Percentiles rank a stretch among this genome's conserved stretches.
Conservation (phyloP, 2,113 vertebrate genomes). For the Rhinolophus ferrumequinum region DNA sequence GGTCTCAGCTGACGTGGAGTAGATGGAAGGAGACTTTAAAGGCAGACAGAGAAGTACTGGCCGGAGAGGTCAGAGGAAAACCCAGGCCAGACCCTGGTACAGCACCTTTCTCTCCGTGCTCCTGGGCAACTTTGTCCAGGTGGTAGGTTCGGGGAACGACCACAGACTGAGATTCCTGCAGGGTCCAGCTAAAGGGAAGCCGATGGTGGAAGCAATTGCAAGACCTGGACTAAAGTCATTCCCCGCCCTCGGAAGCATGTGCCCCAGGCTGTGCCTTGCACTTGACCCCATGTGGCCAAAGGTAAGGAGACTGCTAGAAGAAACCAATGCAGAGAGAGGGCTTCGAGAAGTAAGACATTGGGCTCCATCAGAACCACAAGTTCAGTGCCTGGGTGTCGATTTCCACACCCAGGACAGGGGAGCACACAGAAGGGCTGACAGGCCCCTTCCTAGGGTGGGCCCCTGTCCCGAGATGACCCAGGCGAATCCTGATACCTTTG, state of each 20-base stretch:
- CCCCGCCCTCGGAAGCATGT: background rate
- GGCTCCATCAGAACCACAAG: background rate
- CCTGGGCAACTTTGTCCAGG: background rate
- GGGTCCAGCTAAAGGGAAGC: too few species aligned
- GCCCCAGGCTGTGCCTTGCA: background rate
- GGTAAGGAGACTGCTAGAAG: background rate
- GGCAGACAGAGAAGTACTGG: too few species aligned
- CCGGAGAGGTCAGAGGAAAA: background rate
- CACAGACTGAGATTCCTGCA: background rate
- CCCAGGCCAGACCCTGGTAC: rapidly evolving
- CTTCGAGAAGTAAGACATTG: background rate
- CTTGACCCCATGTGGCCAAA: background rate
- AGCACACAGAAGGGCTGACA: rapidly evolving
- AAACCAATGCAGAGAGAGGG: background rate
- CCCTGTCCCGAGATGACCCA: background rate
- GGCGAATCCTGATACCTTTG: constrained; percentile 80
- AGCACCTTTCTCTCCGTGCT: background rate
- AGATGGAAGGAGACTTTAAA: background rate
- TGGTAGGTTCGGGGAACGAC: background rate
- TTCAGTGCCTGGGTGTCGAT: rapidly evolving
- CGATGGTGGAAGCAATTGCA: background rate
- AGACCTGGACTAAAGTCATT: background rate
- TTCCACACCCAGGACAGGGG: background rate
- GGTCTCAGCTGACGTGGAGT: background rate
- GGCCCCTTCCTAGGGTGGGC: rapidly evolving